Percentiles rank a stretch among this genome's conserved stretches.
Conservation (phyloP, 2,888 invertebrate genomes). For the Drosophila stalkeri region DNA sequence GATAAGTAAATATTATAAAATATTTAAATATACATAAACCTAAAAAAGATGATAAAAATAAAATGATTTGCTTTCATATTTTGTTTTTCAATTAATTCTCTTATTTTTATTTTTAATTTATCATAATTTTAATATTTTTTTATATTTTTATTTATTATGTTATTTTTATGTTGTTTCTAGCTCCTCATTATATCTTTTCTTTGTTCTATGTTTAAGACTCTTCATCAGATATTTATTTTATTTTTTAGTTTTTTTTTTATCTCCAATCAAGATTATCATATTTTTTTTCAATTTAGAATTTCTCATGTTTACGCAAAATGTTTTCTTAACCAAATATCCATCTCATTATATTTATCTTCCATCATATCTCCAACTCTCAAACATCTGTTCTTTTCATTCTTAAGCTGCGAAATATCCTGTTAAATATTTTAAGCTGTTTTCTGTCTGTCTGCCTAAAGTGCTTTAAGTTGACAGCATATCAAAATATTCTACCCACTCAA, state of each 20-base stretch:
- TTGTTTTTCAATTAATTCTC: neutral
- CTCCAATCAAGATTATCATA: neutral
- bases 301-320: neutral
- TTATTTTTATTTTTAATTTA: neutral
- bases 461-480: slow-evolving; percentile 1
- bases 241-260: neutral
- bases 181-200: neutral
- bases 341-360: neutral
- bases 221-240: neutral
- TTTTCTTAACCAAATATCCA: neutral
- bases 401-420: slow-evolving; percentile 15
- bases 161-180: no score
- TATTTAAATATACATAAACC: neutral
- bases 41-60: neutral
- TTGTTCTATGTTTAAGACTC: neutral
- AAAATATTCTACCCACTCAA: slow-evolving; percentile 3
- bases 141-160: no score
- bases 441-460: slow-evolving; percentile 1
- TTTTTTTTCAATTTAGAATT: neutral
- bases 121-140: neutral
- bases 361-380: neutral
- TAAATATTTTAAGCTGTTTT: slow-evolving; percentile 8
- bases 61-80: neutral
- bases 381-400: neutral
- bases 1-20: no score